These are phyloP conservation scores for Cardiocondyla obscurior DNA, from an alignment of 1,140 invertebrate species.

Conservation along the genomic window DNA sequence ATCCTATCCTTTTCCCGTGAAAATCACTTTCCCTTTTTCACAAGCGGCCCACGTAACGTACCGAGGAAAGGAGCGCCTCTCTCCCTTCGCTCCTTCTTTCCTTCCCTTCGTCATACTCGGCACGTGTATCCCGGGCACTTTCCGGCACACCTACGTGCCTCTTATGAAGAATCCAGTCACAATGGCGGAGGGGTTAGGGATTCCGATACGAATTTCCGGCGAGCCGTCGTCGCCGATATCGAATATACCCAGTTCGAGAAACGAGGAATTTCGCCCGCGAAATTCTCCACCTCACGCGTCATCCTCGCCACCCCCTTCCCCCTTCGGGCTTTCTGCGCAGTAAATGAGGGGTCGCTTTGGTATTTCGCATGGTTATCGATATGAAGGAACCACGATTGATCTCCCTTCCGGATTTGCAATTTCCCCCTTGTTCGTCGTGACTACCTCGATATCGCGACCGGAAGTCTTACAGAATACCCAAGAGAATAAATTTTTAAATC, in stretches of 20 bases:
- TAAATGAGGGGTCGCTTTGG: conserved; percentile 20
- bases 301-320: background rate
- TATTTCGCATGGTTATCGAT: conserved; percentile 42
- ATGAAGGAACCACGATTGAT: conserved; percentile 1
- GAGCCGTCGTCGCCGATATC: conserved; percentile 32
- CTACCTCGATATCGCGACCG: background rate
- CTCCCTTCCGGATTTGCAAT: background rate
- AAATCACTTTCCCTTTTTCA: conserved; percentile 70
- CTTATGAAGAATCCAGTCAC: conserved; percentile 45
- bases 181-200: conserved; percentile 3
- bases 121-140: conserved; percentile 45
- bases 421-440: background rate
- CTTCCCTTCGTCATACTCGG: conserved; percentile 12
- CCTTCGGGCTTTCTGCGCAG: too few relatives aligned
- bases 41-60: conserved; percentile 52
- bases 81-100: background rate
- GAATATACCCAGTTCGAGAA: conserved; percentile 38
- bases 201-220: conserved; percentile 53
- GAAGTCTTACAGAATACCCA: background rate
- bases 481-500: conserved; percentile 22
- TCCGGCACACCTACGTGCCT: conserved; percentile 41
- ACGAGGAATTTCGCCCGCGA: conserved; percentile 46
- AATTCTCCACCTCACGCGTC: background rate
- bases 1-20: background rate
- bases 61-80: conserved; percentile 7